Evolutionary conservation across 2,113 vertebrate species (phyloP), one percentile per base, ranked within the genome.

Genomic region (Pogona vitticeps): DNA sequence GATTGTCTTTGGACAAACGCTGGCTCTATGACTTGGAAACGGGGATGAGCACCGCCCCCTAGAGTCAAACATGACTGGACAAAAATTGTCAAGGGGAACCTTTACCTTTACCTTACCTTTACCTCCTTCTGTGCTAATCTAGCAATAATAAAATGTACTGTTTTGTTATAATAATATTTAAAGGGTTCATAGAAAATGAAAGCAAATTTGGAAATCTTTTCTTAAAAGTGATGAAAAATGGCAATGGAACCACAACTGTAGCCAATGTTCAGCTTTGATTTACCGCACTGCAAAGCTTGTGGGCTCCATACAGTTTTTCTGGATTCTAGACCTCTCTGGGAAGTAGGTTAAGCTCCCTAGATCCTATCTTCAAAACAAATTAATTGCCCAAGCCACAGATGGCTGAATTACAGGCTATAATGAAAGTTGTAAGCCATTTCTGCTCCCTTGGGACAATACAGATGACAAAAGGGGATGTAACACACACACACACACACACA

Each of bases 281-380:
- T 73, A 28, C 5, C 23, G 9, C 56, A 73, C 12, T 20, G 36
- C 33, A 28, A 86, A 63, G 79, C 52, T 26, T 46, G 52, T 86
- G 56, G 42, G 38, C 31, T 61, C 13, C 68, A 46, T 46, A 33
- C 1, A 59, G 28, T 20, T 63, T 42, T 72, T 13, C 38, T 73
- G 78, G 56, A 59, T 86, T 86, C 21, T 33, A 86, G 77, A 80
- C 56, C 58, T 71, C 38, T 61, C 61, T 52, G 13, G 31, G 80
- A 86, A 80, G 77, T 86, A 80, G 36, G 76, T 80, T 86, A 86
- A 86, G 67, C 67, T 28, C 68, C 67, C 38, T 73, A 52, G 77
- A 86, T 86, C 83, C 59, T 84, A 84, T 84, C 83, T 46, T 76
- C 68, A 80, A 86, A 80, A 80, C 77, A 80, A 80, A 86, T 80